phyloP scores from a whole-genome alignment of 1,140 invertebrate species.

The Procambarus virginalis region DNA sequence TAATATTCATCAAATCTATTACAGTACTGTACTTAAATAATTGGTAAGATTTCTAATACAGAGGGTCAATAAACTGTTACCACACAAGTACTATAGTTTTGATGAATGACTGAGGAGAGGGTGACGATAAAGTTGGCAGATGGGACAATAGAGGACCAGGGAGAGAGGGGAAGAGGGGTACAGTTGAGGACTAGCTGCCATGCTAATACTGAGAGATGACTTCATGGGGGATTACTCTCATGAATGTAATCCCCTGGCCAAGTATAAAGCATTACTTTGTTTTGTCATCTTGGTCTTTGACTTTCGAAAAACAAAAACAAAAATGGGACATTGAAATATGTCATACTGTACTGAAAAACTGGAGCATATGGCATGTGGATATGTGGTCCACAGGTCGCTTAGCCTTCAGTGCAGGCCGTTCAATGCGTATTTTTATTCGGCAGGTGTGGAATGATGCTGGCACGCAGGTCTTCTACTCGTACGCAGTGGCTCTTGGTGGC shows the following conservation, averaged over 20 bases:
- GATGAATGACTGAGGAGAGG: not conserved
- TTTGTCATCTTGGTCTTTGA: constrained; percentile 59
- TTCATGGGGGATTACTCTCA: constrained; percentile 27
- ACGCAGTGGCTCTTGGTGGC: constrained; percentile 75
- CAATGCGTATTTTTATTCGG: not conserved
- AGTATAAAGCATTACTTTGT: constrained; percentile 57
- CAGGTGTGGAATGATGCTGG: constrained; percentile 75
- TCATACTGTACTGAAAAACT: constrained; percentile 62
- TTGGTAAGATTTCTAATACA: no score
- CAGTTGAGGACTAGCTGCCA: constrained; percentile 50
- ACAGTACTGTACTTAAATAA: no score
- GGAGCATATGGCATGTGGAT: constrained; percentile 64
- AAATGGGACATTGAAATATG: constrained; percentile 65
- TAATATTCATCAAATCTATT: no score
- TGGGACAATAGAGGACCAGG: not conserved
- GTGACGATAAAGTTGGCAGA: not conserved
- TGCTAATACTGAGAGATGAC: constrained; percentile 33
- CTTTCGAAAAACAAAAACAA: constrained; percentile 5
- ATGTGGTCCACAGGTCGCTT: constrained; percentile 30
- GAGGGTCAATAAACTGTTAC: no score
- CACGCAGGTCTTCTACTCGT: constrained; percentile 76
- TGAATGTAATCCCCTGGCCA: constrained; percentile 37
- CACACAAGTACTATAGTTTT: no score
- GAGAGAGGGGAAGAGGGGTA: not conserved
- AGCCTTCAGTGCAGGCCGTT: not conserved